phyloP scores from a whole-genome alignment of 1,140 invertebrate genomes.

The Meloidogyne chitwoodi region DNA sequence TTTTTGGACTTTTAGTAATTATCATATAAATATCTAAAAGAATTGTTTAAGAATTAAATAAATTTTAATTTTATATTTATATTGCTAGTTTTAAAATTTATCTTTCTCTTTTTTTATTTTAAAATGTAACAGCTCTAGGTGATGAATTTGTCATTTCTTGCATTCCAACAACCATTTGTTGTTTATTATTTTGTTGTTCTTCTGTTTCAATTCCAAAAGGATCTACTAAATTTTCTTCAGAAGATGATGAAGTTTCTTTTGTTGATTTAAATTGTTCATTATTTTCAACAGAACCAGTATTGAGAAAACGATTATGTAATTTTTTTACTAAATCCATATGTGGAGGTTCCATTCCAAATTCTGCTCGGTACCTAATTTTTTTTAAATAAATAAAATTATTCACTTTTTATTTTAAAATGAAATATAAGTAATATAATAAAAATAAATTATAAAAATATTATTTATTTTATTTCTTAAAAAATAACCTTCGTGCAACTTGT shows the following conservation, averaged over 20 bases:
- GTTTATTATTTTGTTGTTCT: neutral
- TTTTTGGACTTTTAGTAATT: no score
- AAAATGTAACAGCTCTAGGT: neutral
- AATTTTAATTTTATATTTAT: no score
- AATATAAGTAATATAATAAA: no score
- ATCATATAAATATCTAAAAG: no score
- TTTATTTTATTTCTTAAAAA: neutral
- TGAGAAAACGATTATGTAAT: conserved; percentile 41
- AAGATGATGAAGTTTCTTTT: neutral
- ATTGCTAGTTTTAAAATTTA: no score
- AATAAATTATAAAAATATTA: neutral
- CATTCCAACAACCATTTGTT: neutral
- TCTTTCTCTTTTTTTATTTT: neutral
- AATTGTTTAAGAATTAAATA: no score
- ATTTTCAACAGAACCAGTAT: conserved; percentile 30
- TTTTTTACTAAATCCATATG: conserved; percentile 42
- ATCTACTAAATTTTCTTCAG: neutral
- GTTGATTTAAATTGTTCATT: neutral
- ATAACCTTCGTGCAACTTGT: conserved; percentile 38
- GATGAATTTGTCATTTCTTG: neutral
- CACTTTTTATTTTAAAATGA: no score
- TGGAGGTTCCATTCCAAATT: conserved; percentile 47
- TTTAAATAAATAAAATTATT: conserved; percentile 12
- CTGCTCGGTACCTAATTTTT: conserved; percentile 39
- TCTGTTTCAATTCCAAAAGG: neutral